These are phyloP conservation scores for Meloe dianella DNA, from an alignment of 2,888 invertebrate genomes.

Conservation along the genomic window DNA sequence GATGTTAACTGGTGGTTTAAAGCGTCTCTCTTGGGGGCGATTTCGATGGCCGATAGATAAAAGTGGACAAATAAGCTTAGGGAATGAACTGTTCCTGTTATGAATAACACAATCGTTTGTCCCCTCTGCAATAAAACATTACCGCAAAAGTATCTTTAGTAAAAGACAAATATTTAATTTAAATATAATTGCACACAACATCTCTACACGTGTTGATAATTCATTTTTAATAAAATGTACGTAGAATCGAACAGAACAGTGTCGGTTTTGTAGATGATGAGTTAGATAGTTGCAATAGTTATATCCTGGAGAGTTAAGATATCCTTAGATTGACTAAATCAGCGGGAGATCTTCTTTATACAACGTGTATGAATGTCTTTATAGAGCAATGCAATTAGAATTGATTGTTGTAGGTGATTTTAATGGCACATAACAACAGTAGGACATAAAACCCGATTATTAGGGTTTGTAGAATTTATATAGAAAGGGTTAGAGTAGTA, in stretches of 20 bases:
- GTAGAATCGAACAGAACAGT: constrained; percentile 46
- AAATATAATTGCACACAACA: not conserved
- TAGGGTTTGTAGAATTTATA: constrained; percentile 53
- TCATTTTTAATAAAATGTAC: constrained; percentile 44
- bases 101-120: not conserved
- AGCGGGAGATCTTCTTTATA: constrained; percentile 54
- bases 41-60: constrained; percentile 52
- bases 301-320: constrained; percentile 53
- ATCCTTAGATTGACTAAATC: constrained; percentile 53
- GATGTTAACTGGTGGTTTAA: constrained; percentile 60
- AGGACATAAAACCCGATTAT: constrained; percentile 56
- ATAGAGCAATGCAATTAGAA: constrained; percentile 58
- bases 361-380: constrained; percentile 52
- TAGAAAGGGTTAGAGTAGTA: constrained; percentile 46
- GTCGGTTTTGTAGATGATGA: constrained; percentile 50
- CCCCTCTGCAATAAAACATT: constrained; percentile 10
- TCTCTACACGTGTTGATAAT: constrained; percentile 31
- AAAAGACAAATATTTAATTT: not conserved
- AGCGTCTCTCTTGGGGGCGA: constrained; percentile 55
- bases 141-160: not conserved
- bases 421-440: constrained; percentile 55
- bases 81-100: constrained; percentile 17
- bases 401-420: constrained; percentile 59
- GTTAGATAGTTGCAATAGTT: constrained; percentile 54
- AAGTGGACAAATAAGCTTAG: constrained; percentile 47